Percentiles rank a stretch among this genome's conserved stretches.
These are phyloP conservation scores for Geotrypetes seraphini DNA, from an alignment of 2,797 vertebrate species.

Conservation along the genomic window DNA sequence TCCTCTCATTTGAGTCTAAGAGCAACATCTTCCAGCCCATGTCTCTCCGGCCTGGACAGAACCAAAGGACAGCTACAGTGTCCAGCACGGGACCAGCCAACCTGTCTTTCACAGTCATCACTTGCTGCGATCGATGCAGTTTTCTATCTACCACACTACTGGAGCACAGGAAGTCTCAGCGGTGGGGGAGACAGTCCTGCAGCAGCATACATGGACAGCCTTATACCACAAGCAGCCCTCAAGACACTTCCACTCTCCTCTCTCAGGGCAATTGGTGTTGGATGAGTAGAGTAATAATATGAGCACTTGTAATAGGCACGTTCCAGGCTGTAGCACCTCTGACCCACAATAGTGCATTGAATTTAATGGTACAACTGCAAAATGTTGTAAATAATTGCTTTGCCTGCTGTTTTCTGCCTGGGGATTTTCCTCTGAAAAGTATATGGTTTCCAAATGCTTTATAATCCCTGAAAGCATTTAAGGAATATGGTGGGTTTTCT, in stretches of 20 bases:
- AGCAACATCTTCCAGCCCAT: constrained; percentile 47
- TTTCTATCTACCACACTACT: constrained; percentile 35
- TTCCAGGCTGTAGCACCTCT: too few species aligned
- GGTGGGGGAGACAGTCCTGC: neutral
- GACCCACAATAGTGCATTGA: too few species aligned
- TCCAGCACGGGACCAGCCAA: neutral
- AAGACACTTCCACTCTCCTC: neutral
- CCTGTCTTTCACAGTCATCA: neutral
- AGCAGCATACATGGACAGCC: neutral
- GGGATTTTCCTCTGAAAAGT: too few species aligned
- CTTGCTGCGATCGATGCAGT: neutral
- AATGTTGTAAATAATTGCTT: too few species aligned
- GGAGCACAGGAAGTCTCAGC: constrained; percentile 40
- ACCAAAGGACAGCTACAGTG: too few species aligned
- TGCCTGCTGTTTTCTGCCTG: too few species aligned
- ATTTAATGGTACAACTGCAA: too few species aligned
- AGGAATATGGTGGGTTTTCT: too few species aligned
- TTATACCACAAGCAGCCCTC: neutral
- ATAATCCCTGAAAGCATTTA: too few species aligned
- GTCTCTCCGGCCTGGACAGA: constrained; percentile 33
- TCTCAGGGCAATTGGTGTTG: constrained; percentile 4
- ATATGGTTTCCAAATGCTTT: too few species aligned
- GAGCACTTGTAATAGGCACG: too few species aligned
- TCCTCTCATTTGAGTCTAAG: neutral
- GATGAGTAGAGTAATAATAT: neutral